These are phyloP conservation scores for Eptatretus burgeri DNA, from an alignment of 2,113 vertebrate genomes.

Conservation along the genomic window DNA sequence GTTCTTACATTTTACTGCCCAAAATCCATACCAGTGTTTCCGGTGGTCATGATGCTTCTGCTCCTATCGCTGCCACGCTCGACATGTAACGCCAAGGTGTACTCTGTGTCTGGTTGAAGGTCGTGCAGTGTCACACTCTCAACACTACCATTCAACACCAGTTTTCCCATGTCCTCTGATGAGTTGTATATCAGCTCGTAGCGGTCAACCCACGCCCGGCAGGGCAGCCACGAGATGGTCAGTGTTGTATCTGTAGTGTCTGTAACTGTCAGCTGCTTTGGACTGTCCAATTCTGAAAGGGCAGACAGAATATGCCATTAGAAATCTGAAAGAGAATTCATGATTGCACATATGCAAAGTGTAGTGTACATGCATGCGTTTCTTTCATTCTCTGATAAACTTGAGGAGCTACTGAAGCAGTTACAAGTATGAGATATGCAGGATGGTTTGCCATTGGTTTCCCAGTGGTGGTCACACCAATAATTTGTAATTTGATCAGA, in stretches of 20 bases:
- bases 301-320: constrained; percentile 3
- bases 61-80: constrained; percentile 74
- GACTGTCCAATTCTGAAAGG: constrained; percentile 45
- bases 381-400: not conserved
- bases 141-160: constrained; percentile 33
- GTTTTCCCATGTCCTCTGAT: constrained; percentile 36
- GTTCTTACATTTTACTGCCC: too few species aligned
- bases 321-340: not conserved
- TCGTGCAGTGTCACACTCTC: constrained; percentile 36
- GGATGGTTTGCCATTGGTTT: not conserved
- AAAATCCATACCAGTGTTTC: constrained; percentile 44
- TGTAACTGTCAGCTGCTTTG: constrained; percentile 44
- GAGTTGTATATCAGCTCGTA: constrained; percentile 63
- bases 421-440: not conserved
- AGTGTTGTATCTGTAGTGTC: constrained; percentile 67
- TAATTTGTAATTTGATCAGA: too few species aligned
- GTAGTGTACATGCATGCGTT: not conserved
- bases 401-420: not conserved
- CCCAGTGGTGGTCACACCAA: not conserved
- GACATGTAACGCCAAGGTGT: constrained; percentile 55
- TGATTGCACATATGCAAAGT: not conserved
- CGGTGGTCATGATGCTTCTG: constrained; percentile 45
- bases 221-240: constrained; percentile 50
- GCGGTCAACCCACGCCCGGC: constrained; percentile 63
- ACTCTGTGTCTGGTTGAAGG: constrained; percentile 62